Evolutionary conservation across 2,797 vertebrate species (phyloP), one percentile per base, ranked within the genome.

Genomic region (Diplodus sargus): DNA sequence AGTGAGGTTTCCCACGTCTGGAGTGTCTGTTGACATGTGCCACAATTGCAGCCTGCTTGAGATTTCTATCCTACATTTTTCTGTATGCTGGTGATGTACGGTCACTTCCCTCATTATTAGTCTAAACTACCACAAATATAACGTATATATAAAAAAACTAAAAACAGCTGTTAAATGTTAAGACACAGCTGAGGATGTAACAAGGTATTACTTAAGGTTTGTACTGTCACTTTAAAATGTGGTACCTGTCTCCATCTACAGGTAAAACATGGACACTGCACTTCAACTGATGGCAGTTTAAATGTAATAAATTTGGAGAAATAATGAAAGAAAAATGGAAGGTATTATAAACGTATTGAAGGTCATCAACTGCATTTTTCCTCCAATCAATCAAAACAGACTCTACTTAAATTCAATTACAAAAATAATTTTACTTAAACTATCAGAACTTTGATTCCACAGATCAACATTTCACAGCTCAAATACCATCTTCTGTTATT

Each of bases 181-280:
- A 54, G 18, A 22, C 34, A 70, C 23, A 59, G 28, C 18, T 30
- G 18, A n/a, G 34, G 9, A 7, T 5, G 25, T 53, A 53, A 23
- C 20, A 49, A 49, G 34, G 2, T 43, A 34, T 14, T 34, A n/a
- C 12, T 17, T 18, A 6, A 53, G 15, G 28, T 45, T 28, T 62
- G 8, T 11, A 5, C 22, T 48, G 4, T 18, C 53, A 71, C 9
- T 43, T 45, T 18, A 84, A 79, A 17, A 28, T 16, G 34, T 85
- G 71, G 80, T 30, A 70, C 83, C 47, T 92, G 91, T 87, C 92
- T 80, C 93, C 93, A 89, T 75, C 93, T 94, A 87, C 56, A 82
- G 93, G 85, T 1, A 0, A 49, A 69, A 74, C 3, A 1, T 3
- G 3, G 47, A 12, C 7, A 85, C 56, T 83, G 53, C 74, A 79